Conservation (phyloP, 2,113 vertebrate species). For the Ctenomys sociabilis region DNA sequence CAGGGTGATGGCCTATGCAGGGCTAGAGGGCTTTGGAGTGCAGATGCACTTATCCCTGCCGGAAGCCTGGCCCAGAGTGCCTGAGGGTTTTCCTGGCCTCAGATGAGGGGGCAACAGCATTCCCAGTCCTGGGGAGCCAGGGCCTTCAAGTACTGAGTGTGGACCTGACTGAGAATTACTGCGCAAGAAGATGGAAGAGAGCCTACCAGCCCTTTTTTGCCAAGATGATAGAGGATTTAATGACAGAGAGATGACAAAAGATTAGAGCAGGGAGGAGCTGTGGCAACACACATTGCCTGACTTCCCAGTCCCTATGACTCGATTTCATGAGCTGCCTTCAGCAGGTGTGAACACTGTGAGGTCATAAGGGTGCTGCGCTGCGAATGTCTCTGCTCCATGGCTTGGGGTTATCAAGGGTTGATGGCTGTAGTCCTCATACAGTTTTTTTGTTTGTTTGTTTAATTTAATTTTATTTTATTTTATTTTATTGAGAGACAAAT, state of each 20-base stretch:
- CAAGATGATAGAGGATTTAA: neutral
- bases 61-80: neutral
- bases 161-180: neutral
- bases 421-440: neutral
- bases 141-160: neutral
- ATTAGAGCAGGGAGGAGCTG: neutral
- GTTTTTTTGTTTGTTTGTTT: no score
- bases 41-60: neutral
- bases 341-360: neutral
- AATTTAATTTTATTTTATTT: no score
- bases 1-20: neutral
- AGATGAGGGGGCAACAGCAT: neutral
- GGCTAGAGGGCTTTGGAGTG: neutral
- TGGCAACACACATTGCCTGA: neutral
- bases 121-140: neutral
- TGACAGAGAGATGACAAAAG: neutral
- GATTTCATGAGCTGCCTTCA: neutral
- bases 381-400: neutral
- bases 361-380: neutral
- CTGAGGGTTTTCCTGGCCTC: neutral
- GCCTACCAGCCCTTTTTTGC: neutral
- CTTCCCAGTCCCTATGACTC: neutral
- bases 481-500: no score
- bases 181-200: neutral
- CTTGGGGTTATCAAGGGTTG: neutral